Evolutionary conservation across 1,140 invertebrate genomes (phyloP).

Genomic region (Pristionchus pacificus): DNA sequence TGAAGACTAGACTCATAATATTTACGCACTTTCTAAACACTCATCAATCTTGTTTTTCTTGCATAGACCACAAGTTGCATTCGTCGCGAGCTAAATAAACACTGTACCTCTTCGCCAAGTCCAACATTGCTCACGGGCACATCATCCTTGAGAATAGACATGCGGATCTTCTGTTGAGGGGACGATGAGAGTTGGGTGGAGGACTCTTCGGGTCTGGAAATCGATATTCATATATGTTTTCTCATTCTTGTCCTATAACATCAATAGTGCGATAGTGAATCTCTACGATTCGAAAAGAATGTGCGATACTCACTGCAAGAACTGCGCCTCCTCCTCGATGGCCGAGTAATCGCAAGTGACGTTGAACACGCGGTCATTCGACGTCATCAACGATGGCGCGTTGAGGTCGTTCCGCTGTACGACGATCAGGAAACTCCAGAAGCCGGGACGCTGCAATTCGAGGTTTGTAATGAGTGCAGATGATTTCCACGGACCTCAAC

Average conservation of each 20-base stretch:
- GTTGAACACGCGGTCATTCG: constrained; percentile 48
- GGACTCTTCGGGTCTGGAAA: too few relatives aligned
- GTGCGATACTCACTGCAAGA: neutral
- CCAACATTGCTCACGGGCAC: constrained; percentile 46
- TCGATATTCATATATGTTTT: too few relatives aligned
- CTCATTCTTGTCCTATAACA: too few relatives aligned
- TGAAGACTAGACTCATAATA: too few relatives aligned
- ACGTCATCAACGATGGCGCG: constrained; percentile 43
- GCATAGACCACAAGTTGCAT: too few relatives aligned
- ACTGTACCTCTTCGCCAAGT: constrained; percentile 42
- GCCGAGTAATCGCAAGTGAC: constrained; percentile 54
- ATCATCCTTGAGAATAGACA: constrained; percentile 45
- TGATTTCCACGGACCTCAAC: neutral
- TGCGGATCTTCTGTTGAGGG: constrained; percentile 42
- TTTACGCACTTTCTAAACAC: too few relatives aligned
- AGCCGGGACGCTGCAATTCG: constrained; percentile 32
- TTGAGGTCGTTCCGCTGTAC: constrained; percentile 48
- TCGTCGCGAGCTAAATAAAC: too few relatives aligned
- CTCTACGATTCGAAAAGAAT: too few relatives aligned
- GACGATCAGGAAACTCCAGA: constrained; percentile 50
- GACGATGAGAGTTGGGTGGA: too few relatives aligned
- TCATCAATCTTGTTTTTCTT: too few relatives aligned
- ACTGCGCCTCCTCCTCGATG: constrained; percentile 20
- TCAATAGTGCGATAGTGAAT: too few relatives aligned
- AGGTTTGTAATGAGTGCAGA: constrained; percentile 16